A percentile compares a stretch with the other conserved stretches of the same genome.
Conservation (phyloP, 2,888 invertebrate genomes). For the Margaritifera margaritifera region DNA sequence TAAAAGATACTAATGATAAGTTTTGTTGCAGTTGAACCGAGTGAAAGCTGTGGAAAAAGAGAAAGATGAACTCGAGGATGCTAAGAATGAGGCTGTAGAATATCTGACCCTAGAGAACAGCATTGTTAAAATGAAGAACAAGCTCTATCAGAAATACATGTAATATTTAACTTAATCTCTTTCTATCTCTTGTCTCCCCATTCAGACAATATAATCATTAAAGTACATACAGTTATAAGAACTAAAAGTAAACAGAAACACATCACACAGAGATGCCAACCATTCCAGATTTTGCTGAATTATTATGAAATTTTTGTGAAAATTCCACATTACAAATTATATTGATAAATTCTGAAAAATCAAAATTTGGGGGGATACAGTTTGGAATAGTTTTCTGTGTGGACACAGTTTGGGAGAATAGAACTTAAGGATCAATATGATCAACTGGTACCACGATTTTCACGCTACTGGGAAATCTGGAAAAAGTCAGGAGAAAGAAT, state of each 20-base stretch:
- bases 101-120: constrained; percentile 88
- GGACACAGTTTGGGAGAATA: no score
- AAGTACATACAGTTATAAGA: background rate
- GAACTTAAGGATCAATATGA: no score
- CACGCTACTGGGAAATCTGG: no score
- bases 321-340: no score
- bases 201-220: background rate
- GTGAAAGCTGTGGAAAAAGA: constrained; percentile 80
- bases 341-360: no score
- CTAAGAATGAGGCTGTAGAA: constrained; percentile 74
- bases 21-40: constrained; percentile 79
- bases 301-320: no score
- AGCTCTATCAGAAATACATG: constrained; percentile 78
- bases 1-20: background rate
- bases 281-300: no score
- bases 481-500: no score
- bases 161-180: constrained; percentile 42
- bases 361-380: no score
- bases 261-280: no score
- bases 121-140: constrained; percentile 81
- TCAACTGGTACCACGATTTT: no score
- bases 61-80: constrained; percentile 73
- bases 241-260: background rate
- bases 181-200: background rate
- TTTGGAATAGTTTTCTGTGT: no score